Evolutionary conservation across 2,113 vertebrate species (phyloP), one percentile per base, ranked within the genome.

Genomic region (Seriola quinqueradiata): DNA sequence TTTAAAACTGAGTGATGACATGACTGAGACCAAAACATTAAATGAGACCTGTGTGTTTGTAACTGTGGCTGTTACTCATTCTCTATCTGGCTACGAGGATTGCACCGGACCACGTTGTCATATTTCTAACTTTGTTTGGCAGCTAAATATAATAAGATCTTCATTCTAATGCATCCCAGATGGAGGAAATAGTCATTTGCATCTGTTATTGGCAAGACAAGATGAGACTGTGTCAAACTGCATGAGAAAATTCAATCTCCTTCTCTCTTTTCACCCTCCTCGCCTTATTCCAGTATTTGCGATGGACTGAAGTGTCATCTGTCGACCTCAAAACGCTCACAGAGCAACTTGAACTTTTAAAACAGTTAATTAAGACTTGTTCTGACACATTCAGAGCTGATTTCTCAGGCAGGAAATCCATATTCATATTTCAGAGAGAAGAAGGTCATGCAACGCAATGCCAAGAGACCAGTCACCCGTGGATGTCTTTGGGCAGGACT

Each of bases 351-450:
- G 80, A 85, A 89, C 75, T 81, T 87, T 80, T 77, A 66, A 88
- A 90, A 88, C 48, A 10, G 75, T 76, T 87, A 84, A 90, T 90
- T 84, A 77, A 82, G 83, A 81, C 52, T 58, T 55, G 55, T 74
- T 81, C 61, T 68, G 75, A 82, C 81, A 76, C 77, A 16, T 42
- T 44, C 50, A 4, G 23, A 0, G 69, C 40, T 34, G 38, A 77
- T 80, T 82, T 83, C 42, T 61, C 48, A n/a, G 67, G 60, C 65
- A 88, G 87, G 40, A 89, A 87, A 89, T 89, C 78, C 69, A 92
- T 89, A 89, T 87, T 87, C 72, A 82, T 86, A 81, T 82, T 60
- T 81, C 52, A 55, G 3, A 65, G 57, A 66, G 73, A 65, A 81
- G 79, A 86, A 85, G 83, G 89, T 90, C 83, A 86, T 46, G 63